phyloP scores from a whole-genome alignment of 2,797 vertebrate species.

The Acrocephalus scirpaceus region DNA sequence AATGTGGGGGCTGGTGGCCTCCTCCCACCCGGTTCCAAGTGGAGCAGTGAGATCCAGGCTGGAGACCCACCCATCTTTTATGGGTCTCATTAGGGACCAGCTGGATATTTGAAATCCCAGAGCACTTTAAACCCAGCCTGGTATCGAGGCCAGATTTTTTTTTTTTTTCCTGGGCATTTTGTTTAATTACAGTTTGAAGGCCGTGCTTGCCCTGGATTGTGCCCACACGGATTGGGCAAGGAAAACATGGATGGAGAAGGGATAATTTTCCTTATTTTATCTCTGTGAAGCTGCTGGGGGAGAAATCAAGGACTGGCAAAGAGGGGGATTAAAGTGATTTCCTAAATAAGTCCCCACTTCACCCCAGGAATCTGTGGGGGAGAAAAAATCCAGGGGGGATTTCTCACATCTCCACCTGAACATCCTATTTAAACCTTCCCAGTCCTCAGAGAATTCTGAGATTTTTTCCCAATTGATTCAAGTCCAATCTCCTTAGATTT shows the following conservation, averaged over 20 bases:
- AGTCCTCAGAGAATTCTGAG: not conserved
- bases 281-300: not conserved
- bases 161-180: not conserved
- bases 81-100: constrained; percentile 9
- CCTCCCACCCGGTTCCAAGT: not conserved
- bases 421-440: not conserved
- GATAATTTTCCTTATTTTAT: not conserved
- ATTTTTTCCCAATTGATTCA: not conserved
- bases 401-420: not conserved
- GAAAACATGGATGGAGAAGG: not conserved
- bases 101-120: not conserved
- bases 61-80: constrained; percentile 52
- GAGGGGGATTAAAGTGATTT: not conserved
- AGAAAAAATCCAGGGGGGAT: not conserved
- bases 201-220: constrained; percentile 13
- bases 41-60: not conserved
- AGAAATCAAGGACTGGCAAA: not conserved
- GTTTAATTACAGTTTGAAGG: constrained; percentile 29
- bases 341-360: not conserved
- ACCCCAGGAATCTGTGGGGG: not conserved
- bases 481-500: not conserved
- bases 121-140: not conserved
- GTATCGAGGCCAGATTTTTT: not conserved
- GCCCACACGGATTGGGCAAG: constrained; percentile 32
- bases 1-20: not conserved